These are phyloP conservation scores for Neotoxoptera formosana DNA, from an alignment of 1,140 invertebrate species.

Conservation along the genomic window DNA sequence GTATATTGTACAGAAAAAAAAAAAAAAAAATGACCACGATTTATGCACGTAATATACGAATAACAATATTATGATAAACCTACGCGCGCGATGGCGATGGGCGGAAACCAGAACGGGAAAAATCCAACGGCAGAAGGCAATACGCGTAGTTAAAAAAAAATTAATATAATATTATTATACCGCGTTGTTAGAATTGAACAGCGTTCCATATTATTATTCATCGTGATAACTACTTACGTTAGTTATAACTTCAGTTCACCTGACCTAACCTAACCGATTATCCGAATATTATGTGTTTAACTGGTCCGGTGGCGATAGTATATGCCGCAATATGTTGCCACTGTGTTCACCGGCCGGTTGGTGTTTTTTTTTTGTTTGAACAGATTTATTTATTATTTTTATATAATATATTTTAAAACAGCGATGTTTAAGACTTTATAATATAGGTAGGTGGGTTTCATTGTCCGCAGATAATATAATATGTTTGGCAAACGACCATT, in stretches of 20 bases:
- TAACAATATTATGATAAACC: constrained; percentile 4
- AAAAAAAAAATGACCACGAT: not conserved
- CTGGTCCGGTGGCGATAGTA: too few relatives aligned
- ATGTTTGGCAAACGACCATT: too few relatives aligned
- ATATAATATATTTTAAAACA: too few relatives aligned
- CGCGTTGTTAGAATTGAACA: not conserved
- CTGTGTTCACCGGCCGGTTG: too few relatives aligned
- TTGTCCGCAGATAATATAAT: too few relatives aligned
- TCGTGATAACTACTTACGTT: not conserved
- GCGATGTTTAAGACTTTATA: too few relatives aligned
- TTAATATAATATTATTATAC: not conserved
- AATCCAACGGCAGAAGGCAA: not conserved
- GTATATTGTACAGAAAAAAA: not conserved
- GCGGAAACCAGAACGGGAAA: not conserved
- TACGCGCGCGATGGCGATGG: not conserved
- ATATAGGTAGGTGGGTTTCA: too few relatives aligned
- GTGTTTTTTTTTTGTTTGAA: too few relatives aligned
- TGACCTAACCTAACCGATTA: too few relatives aligned
- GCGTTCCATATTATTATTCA: not conserved
- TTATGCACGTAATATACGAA: constrained; percentile 1
- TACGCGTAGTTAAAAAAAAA: not conserved
- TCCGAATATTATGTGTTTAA: too few relatives aligned
- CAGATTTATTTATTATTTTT: too few relatives aligned
- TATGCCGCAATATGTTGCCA: too few relatives aligned
- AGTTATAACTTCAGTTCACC: not conserved